Percentiles rank a stretch among this genome's conserved stretches.
These are phyloP conservation scores for Ceyx cyanopectus DNA, from an alignment of 2,113 vertebrate species.

Conservation along the genomic window DNA sequence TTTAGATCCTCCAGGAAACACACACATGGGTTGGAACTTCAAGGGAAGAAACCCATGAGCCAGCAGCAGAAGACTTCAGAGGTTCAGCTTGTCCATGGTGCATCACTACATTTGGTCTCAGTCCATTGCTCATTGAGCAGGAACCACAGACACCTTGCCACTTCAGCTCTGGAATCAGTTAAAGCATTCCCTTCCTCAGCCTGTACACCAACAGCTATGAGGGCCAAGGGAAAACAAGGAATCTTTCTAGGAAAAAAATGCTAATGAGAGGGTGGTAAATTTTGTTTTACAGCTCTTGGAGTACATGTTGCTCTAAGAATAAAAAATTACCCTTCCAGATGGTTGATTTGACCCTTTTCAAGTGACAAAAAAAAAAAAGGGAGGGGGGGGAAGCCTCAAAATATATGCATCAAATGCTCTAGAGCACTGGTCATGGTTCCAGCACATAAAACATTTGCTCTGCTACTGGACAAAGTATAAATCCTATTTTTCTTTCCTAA, in stretches of 20 bases:
- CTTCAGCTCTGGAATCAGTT: not conserved
- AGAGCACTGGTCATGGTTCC: slow-evolving; percentile 19
- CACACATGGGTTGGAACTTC: not conserved
- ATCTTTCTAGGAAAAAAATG: not conserved
- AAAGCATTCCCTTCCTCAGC: not conserved
- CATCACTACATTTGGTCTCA: not conserved
- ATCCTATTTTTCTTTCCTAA: not conserved
- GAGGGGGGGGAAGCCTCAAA: not conserved
- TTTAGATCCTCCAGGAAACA: not conserved
- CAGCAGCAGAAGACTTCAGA: not conserved
- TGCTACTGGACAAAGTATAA: slow-evolving; percentile 24
- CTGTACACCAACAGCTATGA: not conserved
- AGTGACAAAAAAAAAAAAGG: not conserved
- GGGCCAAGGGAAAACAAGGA: not conserved
- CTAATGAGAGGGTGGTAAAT: not conserved
- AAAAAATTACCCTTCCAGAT: slow-evolving; percentile 23
- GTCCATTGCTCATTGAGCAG: not conserved
- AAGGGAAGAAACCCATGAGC: not conserved
- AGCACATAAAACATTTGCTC: slow-evolving; percentile 53
- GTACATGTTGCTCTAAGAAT: not conserved
- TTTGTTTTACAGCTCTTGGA: slow-evolving; percentile 14
- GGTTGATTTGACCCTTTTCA: slow-evolving; percentile 28
- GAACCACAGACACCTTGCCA: not conserved
- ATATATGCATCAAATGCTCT: slow-evolving; percentile 31
- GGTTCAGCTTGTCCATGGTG: not conserved